phyloP scores from a whole-genome alignment of 1,140 invertebrate species.

The Rhopalosiphum padi region DNA sequence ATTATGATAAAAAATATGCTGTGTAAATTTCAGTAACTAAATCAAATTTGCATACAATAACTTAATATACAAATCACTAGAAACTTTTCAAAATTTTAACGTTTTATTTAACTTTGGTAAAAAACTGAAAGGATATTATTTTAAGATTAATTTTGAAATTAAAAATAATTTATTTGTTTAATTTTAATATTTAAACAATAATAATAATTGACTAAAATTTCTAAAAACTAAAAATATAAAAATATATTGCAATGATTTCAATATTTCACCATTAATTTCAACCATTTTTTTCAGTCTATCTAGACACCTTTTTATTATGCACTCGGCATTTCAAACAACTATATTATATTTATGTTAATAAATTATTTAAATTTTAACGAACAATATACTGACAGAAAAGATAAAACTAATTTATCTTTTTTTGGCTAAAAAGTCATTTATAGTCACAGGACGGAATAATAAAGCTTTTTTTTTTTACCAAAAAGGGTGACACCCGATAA shows the following conservation, averaged over 20 bases:
- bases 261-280: background rate
- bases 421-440: background rate
- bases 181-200: too few relatives aligned
- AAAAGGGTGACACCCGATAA: background rate
- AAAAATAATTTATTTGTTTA: too few relatives aligned
- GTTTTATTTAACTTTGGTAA: too few relatives aligned
- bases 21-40: background rate
- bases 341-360: background rate
- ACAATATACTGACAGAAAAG: background rate
- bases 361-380: background rate
- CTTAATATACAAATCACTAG: too few relatives aligned
- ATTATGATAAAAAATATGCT: background rate
- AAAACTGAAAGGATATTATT: too few relatives aligned
- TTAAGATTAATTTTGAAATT: too few relatives aligned
- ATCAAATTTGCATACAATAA: background rate
- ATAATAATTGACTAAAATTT: too few relatives aligned
- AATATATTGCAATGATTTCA: background rate
- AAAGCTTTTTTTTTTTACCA: background rate
- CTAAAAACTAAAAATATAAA: too few relatives aligned
- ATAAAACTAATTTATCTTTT: background rate
- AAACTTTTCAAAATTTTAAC: too few relatives aligned
- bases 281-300: background rate
- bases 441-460: background rate
- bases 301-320: background rate
- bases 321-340: background rate